Evolutionary conservation across 2,888 invertebrate genomes (phyloP), one percentile per base, ranked within the genome.

Genomic region (Junonia oenone): DNA sequence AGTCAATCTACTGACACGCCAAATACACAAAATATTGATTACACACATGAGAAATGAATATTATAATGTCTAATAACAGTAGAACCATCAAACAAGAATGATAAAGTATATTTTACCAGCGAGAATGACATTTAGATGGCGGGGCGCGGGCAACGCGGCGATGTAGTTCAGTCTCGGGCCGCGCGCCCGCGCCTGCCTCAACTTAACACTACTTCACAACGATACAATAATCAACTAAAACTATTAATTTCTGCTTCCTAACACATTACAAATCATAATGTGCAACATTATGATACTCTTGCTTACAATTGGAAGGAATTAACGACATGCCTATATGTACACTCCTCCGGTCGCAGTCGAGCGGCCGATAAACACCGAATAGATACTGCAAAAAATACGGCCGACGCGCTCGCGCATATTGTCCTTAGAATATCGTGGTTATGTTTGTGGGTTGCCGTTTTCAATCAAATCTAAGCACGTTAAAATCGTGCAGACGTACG

Each of bases 141-240:
- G 74, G 75, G 63, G 61, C 78, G 78, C 80, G 72, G 81, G 64
- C 60, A 61, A 57, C 61, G 59, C 64, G 63, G 66, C 64, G 66
- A 81, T 89, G 88, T 88, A 85, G 69, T 86, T 87, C 89, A 88
- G 89, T 88, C 88, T 86, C 88, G 77, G 66, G 73, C 78, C 84
- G 65, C 81, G 79, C 77, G 76, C 81, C 76, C 81, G 69, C 75
- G 69, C 76, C 75, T 80, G 75, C 73, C 78, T 74, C 77, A 79
- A 82, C 84, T 84, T 83, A 85, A 84, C 73, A 79, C 82, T 88
- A 87, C 79, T 83, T 83, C 85, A 87, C 84, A 86, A 87, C 85
- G 82, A 86, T 85, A 88, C 81, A 83, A 83, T 81, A 83, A 81
- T 76, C 75, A 87, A 89, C 87, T 88, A 84, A 88, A 89, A 83